These are phyloP conservation scores for Anguilla japonica DNA, from an alignment of 2,113 vertebrate species.

Conservation along the genomic window DNA sequence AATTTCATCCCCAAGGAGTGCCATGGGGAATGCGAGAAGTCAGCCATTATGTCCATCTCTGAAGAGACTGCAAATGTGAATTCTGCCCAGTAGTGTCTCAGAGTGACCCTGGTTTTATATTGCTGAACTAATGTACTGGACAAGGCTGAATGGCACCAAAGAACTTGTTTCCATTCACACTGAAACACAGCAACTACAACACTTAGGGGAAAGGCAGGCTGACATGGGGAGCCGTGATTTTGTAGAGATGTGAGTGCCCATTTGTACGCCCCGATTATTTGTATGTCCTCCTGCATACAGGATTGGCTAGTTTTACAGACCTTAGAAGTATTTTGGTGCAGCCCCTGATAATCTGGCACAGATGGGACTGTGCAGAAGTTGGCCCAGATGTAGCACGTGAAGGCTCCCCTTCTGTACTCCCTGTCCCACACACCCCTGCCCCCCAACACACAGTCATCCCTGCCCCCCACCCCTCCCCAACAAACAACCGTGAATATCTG, in stretches of 20 bases:
- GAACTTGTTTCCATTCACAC: background rate
- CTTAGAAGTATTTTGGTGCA: conserved; percentile 19
- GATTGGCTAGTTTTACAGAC: conserved; percentile 11
- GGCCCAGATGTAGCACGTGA: conserved; percentile 38
- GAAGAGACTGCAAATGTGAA: background rate
- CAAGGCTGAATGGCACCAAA: background rate
- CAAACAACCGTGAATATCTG: background rate
- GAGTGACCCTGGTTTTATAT: background rate
- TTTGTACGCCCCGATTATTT: background rate
- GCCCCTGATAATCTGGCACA: background rate
- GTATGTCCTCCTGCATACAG: background rate
- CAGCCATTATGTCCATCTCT: background rate
- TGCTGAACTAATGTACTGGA: background rate
- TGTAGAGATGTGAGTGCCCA: background rate
- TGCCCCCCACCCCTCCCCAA: background rate
- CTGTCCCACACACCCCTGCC: background rate
- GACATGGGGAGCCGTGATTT: background rate
- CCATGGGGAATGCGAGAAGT: background rate
- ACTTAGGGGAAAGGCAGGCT: background rate
- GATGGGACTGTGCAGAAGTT: background rate
- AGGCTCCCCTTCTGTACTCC: conserved; percentile 25
- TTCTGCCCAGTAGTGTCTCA: background rate
- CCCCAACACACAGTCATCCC: background rate
- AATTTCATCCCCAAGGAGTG: background rate
- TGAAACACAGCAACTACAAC: background rate